phyloP scores from a whole-genome alignment of 2,888 invertebrate species.

The Platerodrilus igneus region DNA sequence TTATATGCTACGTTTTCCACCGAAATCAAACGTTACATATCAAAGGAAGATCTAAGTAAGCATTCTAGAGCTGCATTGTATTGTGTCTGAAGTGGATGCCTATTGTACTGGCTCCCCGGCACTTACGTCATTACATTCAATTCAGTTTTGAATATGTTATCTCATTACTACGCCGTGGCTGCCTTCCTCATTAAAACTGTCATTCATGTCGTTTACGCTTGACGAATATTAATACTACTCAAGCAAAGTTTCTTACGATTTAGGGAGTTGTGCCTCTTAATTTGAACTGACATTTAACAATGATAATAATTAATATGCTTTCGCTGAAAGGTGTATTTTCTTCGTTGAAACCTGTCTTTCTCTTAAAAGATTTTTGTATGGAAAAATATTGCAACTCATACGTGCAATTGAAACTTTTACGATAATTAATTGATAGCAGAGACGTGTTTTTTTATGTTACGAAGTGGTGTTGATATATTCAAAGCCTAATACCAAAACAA shows the following conservation, averaged over 20 bases:
- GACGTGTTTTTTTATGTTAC: too few species aligned
- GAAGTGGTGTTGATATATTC: too few species aligned
- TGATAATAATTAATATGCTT: too few species aligned
- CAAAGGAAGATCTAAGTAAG: constrained; percentile 18
- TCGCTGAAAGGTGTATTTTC: too few species aligned
- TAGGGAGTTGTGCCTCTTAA: constrained; percentile 7
- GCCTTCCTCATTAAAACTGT: constrained; percentile 31
- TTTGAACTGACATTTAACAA: too few species aligned
- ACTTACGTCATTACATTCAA: constrained; percentile 33
- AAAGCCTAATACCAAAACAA: too few species aligned
- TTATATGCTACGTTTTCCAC: too few species aligned
- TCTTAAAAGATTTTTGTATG: too few species aligned
- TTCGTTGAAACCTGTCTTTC: too few species aligned
- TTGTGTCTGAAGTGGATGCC: constrained; percentile 21
- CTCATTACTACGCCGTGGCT: constrained; percentile 26
- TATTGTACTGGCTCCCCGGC: constrained; percentile 23
- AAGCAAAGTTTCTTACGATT: constrained; percentile 13
- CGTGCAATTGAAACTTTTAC: too few species aligned
- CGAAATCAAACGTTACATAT: constrained; percentile 20
- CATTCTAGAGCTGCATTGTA: constrained; percentile 21
- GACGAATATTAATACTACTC: constrained; percentile 2
- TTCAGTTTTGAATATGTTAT: constrained; percentile 33
- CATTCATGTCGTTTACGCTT: constrained; percentile 26
- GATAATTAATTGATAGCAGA: too few species aligned
- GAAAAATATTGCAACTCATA: too few species aligned